Conservation (phyloP, 2,888 invertebrate species). For the Andricus quercusramuli region DNA sequence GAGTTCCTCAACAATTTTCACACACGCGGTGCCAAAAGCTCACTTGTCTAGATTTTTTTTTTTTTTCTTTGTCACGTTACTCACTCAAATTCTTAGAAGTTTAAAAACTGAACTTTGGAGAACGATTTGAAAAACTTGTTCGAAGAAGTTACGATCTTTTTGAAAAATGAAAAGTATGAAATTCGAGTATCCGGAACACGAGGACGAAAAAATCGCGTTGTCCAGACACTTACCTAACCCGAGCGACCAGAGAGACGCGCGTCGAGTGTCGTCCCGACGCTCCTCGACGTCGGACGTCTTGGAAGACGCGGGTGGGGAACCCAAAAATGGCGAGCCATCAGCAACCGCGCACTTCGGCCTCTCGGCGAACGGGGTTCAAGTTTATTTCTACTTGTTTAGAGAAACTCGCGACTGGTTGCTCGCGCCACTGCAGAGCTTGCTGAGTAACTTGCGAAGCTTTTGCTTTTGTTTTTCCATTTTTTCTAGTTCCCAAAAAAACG, state of each 20-base stretch:
- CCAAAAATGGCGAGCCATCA: slow-evolving; percentile 78
- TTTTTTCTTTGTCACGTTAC: neutral
- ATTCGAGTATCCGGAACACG: neutral
- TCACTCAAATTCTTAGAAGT: slow-evolving; percentile 27
- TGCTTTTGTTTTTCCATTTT: slow-evolving; percentile 13
- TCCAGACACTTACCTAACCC: slow-evolving; percentile 75
- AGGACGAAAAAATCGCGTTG: slow-evolving; percentile 44
- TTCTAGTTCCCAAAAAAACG: slow-evolving; percentile 12
- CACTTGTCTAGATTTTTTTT: neutral
- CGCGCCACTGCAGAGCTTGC: slow-evolving; percentile 31
- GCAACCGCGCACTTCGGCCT: slow-evolving; percentile 52
- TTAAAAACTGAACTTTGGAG: neutral
- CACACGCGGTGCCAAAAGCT: neutral
- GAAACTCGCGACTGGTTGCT: slow-evolving; percentile 31
- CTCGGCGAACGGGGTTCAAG: slow-evolving; percentile 47
- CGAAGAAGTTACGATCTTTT: neutral
- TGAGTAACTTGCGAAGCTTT: slow-evolving; percentile 27
- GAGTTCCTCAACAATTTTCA: slow-evolving; percentile 6
- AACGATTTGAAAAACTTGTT: neutral
- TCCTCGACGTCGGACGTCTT: slow-evolving; percentile 58
- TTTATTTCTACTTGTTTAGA: slow-evolving; percentile 50
- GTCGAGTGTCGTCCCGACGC: slow-evolving; percentile 70
- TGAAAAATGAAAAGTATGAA: neutral
- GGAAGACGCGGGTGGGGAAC: slow-evolving; percentile 74
- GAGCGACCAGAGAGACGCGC: slow-evolving; percentile 77